phyloP scores from a whole-genome alignment of 1,140 invertebrate species.

The Drosophila rufa region DNA sequence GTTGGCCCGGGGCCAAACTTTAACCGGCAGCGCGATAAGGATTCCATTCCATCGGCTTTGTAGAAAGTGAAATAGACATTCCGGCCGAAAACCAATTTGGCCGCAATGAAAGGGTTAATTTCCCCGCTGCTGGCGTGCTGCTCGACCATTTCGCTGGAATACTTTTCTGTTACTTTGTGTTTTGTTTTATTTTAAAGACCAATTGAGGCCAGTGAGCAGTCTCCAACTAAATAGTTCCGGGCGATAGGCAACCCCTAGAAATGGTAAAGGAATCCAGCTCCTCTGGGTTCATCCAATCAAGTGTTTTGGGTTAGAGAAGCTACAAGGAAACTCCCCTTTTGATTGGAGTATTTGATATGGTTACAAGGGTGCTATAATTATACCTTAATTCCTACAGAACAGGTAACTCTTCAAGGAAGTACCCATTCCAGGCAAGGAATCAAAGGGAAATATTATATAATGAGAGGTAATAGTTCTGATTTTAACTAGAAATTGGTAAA shows the following conservation, averaged over 20 bases:
- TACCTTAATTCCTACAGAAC: not conserved
- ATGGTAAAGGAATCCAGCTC: not conserved
- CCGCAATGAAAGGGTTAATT: conserved; percentile 59
- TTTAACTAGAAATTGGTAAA: not conserved
- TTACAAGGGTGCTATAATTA: not conserved
- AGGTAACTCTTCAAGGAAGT: not conserved
- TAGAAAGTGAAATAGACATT: conserved; percentile 58
- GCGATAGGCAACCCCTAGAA: not conserved
- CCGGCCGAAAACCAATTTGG: conserved; percentile 41
- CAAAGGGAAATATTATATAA: no score
- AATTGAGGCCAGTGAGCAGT: conserved; percentile 39
- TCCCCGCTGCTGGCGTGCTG: conserved; percentile 37
- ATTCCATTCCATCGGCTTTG: conserved; percentile 50
- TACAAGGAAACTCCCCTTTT: not conserved
- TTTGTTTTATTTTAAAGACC: conserved; percentile 11
- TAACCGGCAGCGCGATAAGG: conserved; percentile 60
- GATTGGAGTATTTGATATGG: not conserved
- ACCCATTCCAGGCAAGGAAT: not conserved
- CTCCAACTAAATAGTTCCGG: conserved; percentile 30
- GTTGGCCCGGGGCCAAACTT: conserved; percentile 51
- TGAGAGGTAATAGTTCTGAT: no score
- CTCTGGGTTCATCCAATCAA: not conserved
- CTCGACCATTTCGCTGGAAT: conserved; percentile 35
- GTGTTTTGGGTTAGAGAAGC: no score
- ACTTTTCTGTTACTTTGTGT: not conserved